A percentile compares a stretch with the other conserved stretches of the same genome.
These are phyloP conservation scores for Bhutanitis thaidina DNA, from an alignment of 2,888 invertebrate species.

Conservation along the genomic window DNA sequence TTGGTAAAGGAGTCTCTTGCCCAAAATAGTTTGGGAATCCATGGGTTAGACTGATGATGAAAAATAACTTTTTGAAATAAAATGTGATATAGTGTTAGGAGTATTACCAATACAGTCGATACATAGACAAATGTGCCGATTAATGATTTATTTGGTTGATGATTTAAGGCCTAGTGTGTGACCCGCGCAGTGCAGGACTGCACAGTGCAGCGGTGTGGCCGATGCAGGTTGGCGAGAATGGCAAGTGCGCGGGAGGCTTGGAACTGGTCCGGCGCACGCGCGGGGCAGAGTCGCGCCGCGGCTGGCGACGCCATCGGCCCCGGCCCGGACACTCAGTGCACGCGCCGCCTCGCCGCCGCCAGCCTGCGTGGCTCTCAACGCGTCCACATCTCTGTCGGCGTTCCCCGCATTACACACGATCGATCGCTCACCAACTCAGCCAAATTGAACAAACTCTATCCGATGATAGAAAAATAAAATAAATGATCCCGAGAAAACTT, in stretches of 20 bases:
- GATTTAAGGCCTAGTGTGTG: not conserved
- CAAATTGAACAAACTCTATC: constrained; percentile 28
- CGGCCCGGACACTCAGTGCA: constrained; percentile 57
- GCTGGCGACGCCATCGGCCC: constrained; percentile 41
- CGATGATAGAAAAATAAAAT: constrained; percentile 24
- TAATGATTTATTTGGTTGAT: no score
- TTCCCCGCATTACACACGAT: constrained; percentile 27
- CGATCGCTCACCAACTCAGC: constrained; percentile 28
- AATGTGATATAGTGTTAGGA: no score
- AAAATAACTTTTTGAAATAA: no score
- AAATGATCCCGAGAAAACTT: constrained; percentile 35
- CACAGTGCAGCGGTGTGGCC: constrained; percentile 26
- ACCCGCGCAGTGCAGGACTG: not conserved
- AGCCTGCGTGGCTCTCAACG: constrained; percentile 48
- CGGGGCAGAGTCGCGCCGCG: constrained; percentile 36
- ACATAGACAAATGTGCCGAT: no score
- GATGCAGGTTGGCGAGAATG: constrained; percentile 33
- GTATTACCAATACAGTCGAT: no score
- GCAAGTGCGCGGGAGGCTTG: constrained; percentile 25
- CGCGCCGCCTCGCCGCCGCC: constrained; percentile 69
- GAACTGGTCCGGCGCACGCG: constrained; percentile 72
- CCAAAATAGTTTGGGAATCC: no score
- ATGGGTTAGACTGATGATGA: no score
- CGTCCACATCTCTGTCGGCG: constrained; percentile 27
- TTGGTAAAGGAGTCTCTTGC: no score